phyloP scores from a whole-genome alignment of 2,888 invertebrate genomes.

The Cephus runcator region DNA sequence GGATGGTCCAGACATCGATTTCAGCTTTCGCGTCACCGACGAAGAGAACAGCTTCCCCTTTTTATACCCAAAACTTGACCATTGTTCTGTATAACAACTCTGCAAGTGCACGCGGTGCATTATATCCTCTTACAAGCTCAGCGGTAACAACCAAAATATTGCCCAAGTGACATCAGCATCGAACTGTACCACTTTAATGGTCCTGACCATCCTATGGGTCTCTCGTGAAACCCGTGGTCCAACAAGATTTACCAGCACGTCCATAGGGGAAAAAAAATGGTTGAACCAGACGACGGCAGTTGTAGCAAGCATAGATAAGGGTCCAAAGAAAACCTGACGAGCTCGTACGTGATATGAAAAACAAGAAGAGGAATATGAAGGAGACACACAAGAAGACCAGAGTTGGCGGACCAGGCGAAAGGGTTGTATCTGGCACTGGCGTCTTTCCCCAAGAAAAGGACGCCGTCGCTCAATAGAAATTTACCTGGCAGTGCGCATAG shows the following conservation, averaged over 20 bases:
- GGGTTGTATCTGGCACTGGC: neutral
- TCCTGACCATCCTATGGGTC: neutral
- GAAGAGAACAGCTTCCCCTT: neutral
- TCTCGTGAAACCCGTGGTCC: neutral
- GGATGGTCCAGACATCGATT: neutral
- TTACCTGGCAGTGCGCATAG: neutral
- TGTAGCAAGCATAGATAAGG: neutral
- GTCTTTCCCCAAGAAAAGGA: neutral
- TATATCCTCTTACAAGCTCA: neutral
- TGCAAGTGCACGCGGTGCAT: neutral
- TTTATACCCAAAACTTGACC: neutral
- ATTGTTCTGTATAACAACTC: neutral
- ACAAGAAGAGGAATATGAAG: neutral
- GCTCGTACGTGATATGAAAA: neutral
- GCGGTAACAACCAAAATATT: neutral
- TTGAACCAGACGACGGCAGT: no score
- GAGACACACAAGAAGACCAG: neutral
- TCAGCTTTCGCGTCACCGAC: neutral
- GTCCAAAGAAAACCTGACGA: neutral
- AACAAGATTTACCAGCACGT: neutral
- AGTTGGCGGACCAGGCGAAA: neutral
- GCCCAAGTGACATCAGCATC: neutral
- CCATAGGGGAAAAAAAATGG: neutral
- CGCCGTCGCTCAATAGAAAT: neutral
- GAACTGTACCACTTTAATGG: neutral